Conservation (phyloP, 2,888 invertebrate species). For the Coelinius sp. region DNA sequence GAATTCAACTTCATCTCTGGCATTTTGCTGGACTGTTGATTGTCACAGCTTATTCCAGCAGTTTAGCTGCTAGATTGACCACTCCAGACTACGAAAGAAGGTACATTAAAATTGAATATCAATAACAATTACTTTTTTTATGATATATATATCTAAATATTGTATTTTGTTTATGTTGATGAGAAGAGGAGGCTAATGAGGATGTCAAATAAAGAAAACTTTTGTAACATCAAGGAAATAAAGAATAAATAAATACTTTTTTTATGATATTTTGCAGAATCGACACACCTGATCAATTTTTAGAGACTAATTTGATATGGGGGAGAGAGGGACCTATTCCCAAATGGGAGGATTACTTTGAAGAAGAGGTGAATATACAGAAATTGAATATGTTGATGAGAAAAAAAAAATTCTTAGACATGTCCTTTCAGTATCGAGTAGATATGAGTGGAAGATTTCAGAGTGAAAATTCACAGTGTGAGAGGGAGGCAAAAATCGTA, state of each 20-base stretch:
- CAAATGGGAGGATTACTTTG: slow-evolving; percentile 56
- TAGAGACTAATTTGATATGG: slow-evolving; percentile 62
- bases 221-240: neutral
- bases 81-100: slow-evolving; percentile 59
- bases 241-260: neutral
- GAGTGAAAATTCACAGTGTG: slow-evolving; percentile 9
- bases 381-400: neutral
- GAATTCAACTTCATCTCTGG: slow-evolving; percentile 61
- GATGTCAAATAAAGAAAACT: neutral
- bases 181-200: no score
- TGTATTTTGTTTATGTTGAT: no score
- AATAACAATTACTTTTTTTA: no score
- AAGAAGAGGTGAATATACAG: slow-evolving; percentile 49
- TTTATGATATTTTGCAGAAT: slow-evolving; percentile 52
- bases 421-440: neutral
- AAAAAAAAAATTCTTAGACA: no score
- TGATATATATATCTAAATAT: no score
- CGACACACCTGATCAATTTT: slow-evolving; percentile 59
- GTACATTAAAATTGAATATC: no score
- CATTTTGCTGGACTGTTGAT: slow-evolving; percentile 59
- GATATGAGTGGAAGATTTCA: neutral
- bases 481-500: slow-evolving; percentile 48
- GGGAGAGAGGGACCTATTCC: slow-evolving; percentile 54
- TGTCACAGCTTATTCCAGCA: slow-evolving; percentile 62
- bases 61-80: slow-evolving; percentile 62